Conservation (phyloP, 1,140 invertebrate genomes). For the Hetaerina americana region DNA sequence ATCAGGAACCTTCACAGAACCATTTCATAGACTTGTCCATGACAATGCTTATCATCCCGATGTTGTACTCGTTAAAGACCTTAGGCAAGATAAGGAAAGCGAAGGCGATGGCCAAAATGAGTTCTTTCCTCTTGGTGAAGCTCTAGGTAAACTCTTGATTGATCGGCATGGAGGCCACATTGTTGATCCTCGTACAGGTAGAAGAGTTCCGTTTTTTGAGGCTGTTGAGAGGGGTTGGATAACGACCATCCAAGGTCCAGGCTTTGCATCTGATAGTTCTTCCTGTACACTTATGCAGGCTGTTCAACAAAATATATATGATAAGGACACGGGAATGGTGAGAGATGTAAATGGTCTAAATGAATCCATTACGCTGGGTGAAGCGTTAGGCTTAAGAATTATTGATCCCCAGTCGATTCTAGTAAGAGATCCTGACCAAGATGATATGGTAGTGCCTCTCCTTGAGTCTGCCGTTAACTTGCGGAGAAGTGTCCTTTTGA, state of each 20-base stretch:
- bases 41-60: constrained; percentile 60
- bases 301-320: constrained; percentile 46
- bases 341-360: constrained; percentile 45
- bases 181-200: constrained; percentile 68
- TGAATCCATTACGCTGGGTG: constrained; percentile 43
- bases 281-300: constrained; percentile 47
- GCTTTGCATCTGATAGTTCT: constrained; percentile 21
- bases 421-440: constrained; percentile 51
- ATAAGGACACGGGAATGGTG: constrained; percentile 46
- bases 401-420: constrained; percentile 60
- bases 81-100: constrained; percentile 48
- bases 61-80: constrained; percentile 63
- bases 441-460: constrained; percentile 50
- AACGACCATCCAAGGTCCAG: constrained; percentile 31
- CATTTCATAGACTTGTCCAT: constrained; percentile 64
- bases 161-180: constrained; percentile 65
- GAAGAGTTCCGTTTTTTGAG: constrained; percentile 69
- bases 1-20: constrained; percentile 50
- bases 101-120: constrained; percentile 49
- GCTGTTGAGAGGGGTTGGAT: constrained; percentile 62
- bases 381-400: constrained; percentile 56
- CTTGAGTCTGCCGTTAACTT: constrained; percentile 67
- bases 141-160: constrained; percentile 56
- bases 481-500: constrained; percentile 50
- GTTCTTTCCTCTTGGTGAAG: constrained; percentile 57